Percentiles rank a stretch among this genome's conserved stretches.
These are phyloP conservation scores for Megaceryle maxima DNA, from an alignment of 2,113 vertebrate species.

Conservation along the genomic window DNA sequence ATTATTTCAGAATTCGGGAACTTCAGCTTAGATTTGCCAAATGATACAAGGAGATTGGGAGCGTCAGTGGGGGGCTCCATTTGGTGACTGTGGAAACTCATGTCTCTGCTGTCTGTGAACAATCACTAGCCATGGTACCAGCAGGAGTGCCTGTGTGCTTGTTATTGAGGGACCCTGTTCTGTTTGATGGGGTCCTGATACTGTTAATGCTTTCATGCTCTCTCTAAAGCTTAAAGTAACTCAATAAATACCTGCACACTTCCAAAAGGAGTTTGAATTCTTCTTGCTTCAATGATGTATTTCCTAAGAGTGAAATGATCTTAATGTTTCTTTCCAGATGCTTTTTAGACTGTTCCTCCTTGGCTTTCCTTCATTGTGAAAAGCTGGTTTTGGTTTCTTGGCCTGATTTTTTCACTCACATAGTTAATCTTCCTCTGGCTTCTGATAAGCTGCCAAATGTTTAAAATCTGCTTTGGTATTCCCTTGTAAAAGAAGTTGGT, in stretches of 20 bases:
- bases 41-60: not conserved
- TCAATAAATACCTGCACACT: not conserved
- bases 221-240: not conserved
- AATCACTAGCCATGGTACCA: not conserved
- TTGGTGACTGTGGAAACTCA: not conserved
- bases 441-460: slow-evolving; percentile 59
- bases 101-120: not conserved
- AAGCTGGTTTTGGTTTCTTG: slow-evolving; percentile 60
- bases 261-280: slow-evolving; percentile 3
- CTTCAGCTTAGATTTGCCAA: not conserved
- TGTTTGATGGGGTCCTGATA: not conserved
- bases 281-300: slow-evolving; percentile 13
- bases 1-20: not conserved
- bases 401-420: slow-evolving; percentile 53
- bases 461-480: slow-evolving; percentile 60
- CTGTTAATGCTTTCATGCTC: not conserved
- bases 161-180: not conserved
- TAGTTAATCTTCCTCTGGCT: slow-evolving; percentile 58
- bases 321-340: slow-evolving; percentile 31
- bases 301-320: slow-evolving; percentile 29
- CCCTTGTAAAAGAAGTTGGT: slow-evolving; percentile 43
- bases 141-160: not conserved
- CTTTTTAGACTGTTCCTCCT: slow-evolving; percentile 24
- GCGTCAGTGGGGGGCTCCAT: not conserved
- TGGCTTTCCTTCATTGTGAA: slow-evolving; percentile 31